Base-by-base conservation (phyloP, 2,888 invertebrate genomes). In the Thecocarcelia acutangulata region DNA sequence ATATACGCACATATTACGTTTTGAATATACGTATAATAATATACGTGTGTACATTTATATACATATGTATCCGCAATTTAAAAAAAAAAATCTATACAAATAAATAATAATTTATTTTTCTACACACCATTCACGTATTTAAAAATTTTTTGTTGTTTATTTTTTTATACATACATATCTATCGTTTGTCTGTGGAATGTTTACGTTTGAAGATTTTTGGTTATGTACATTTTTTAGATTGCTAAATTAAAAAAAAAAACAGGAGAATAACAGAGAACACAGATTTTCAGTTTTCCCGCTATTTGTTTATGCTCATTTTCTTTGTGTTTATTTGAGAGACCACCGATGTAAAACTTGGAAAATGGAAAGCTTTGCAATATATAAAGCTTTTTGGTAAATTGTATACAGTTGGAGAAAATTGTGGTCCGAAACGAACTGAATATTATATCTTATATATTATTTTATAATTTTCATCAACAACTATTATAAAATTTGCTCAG, bases 291-390 rank as follows among this genome's bases (percentile, higher is more conserved):
- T 56, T 66, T 66, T 75, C 75, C 66, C 50, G 75, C 75, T 59
- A 66, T 69, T 56, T 69, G 37, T 64, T 50, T 64, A 42, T 13
- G 3, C 28, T 33, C 13, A 9, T 21, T 44, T n/a, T 42, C 17
- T 44, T 24, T 3, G 21, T 24, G 3, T 15, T 40, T 9, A 44
- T 2, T 19, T 48, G 19, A 11, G 48, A 48, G 48, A 48, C 12
- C 0, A 19, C 4, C 12, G 3, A 50, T 13, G 17, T 50, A 17
- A 24, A 3, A 8, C 5, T n/a, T 64, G 6, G 37, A 50, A 44
- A 64, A 58, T 40, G 66, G 50, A 72, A 72, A 72, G 78, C 64
- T 78, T 48, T 64, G 50, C 0, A 8, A 17, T 19, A 17, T 19
- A 12, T 3, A 70, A 15, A 63, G 56, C 64, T 64, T 66, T 52